Evolutionary conservation across 2,888 invertebrate genomes (phyloP).

Genomic region (Leptinotarsa haldemani): DNA sequence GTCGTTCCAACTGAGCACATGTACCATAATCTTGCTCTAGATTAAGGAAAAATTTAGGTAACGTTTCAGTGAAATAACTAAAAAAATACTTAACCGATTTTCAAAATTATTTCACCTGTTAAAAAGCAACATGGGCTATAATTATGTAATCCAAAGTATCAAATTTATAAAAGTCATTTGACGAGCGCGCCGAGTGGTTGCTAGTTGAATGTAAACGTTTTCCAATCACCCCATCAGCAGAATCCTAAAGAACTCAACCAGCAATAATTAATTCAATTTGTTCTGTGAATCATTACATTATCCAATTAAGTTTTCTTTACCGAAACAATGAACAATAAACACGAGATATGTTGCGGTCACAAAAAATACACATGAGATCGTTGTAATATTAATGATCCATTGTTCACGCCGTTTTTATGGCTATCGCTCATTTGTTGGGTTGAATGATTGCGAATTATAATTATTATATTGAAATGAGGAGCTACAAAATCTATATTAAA

Average conservation of each 20-base stretch:
- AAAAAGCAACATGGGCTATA: too few species aligned
- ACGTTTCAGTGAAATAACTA: too few species aligned
- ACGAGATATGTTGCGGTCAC: constrained; percentile 26
- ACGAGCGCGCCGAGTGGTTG: background rate
- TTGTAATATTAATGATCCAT: constrained; percentile 34
- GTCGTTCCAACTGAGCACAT: too few species aligned
- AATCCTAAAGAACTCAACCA: constrained; percentile 23
- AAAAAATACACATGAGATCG: constrained; percentile 26
- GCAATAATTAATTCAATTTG: constrained; percentile 25
- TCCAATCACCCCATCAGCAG: background rate
- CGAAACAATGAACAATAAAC: constrained; percentile 36
- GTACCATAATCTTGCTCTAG: too few species aligned
- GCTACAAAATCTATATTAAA: background rate
- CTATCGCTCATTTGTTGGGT: constrained; percentile 14
- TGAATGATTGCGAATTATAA: background rate
- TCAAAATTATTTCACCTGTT: too few species aligned
- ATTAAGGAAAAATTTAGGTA: too few species aligned
- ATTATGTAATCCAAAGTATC: background rate
- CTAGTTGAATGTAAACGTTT: background rate
- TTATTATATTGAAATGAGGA: background rate
- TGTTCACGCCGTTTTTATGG: constrained; percentile 25
- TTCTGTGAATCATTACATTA: constrained; percentile 28
- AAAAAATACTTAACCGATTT: too few species aligned
- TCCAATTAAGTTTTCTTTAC: constrained; percentile 30
- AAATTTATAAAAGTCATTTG: background rate